Base-by-base conservation (phyloP, 2,113 vertebrate genomes). In the Puma concolor region DNA sequence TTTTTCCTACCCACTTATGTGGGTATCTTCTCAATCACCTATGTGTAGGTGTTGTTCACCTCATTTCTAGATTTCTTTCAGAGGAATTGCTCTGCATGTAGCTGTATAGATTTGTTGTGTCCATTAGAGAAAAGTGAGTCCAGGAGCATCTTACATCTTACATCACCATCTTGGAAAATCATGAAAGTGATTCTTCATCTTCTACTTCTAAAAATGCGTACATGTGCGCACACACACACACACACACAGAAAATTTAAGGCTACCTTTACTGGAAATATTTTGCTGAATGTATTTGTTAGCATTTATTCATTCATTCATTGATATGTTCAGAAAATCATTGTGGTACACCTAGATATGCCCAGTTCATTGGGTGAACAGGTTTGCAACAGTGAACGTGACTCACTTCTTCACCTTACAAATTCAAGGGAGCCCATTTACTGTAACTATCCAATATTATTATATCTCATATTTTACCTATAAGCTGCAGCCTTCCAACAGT, bases 391-490 rank as follows among this genome's bases (percentile, higher is more conserved):
- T 76, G 66, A 90, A 80, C 27, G 11, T 31, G 9, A 80, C 48
- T 92, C 38, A 85, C 31, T 41, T 93, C 80, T 82, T 91, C 72
- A 76, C 67, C 86, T 96, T 41, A 84, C 36, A 76, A 7, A 52
- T 54, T 93, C 9, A 95, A 74, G 31, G 66, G 27, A 89, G 4
- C 14, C 36, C n/a, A 80, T 95, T 92, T 80, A 52, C 66, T 77
- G 64, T 5, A 91, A 93, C 38, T 77, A 66, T 25, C 41, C 82
- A 79, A 69, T 64, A 87, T 95, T 82, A 82, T 10, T 17, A 15
- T 19, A 77, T 21, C 4, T 19, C 7, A 17, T 69, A 29, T 90
- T 96, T 77, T 76, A 89, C 48, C 33, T 15, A 89, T 44, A 83
- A 19, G 14, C 5, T 63, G 36, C 5, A 93, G 54, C 1, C 0